Evolutionary conservation across 2,113 vertebrate species (phyloP), one percentile per base, ranked within the genome.

Genomic region (Rhipidura dahli): DNA sequence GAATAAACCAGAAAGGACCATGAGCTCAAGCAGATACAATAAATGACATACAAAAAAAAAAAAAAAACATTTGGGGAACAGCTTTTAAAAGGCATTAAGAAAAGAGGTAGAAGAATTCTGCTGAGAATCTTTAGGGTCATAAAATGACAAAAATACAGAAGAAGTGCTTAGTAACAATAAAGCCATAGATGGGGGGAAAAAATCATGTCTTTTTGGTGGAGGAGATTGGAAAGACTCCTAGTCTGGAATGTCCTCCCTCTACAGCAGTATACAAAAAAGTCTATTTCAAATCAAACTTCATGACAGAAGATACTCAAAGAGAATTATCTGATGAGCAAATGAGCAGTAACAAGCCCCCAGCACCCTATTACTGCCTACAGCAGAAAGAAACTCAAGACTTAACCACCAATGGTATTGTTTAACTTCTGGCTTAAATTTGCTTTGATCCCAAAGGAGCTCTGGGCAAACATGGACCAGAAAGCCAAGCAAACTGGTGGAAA

Each of bases 191-290:
- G 3, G 14, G 10, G 39, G 8, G 8, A 39, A 26, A 59, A n/a
- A 56, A 23, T 44, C 26, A 6, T 2, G 2, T 15, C 7, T 14
- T 79, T 90, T 70, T 82, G 22, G 20, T 31, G 19, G 15, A 61
- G 16, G 8, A 53, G n/a, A 54, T 2, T 40, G 28, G 37, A 79
- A 45, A 59, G 23, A 42, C 24, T 57, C 15, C 13, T 42, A 2
- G 16, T 44, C 20, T 68, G 17, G 13, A 51, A 54, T 60, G 17
- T 59, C 28, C 26, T 35, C 11, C 81, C 13, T 72, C 20, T n/a
- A 15, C 13, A 63, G 28, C 3, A 10, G 4, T 68, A 35, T 15
- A n/a, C 0, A 3, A 79, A 6, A 60, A 1, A 23, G 9, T 17
- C 26, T 66, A 54, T 23, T 44, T 75, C 47, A 86, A 76, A 81